A percentile compares a stretch with the other conserved stretches of the same genome.
These are phyloP conservation scores for Chymomyza procnemis DNA, from an alignment of 2,888 invertebrate species.

Conservation along the genomic window DNA sequence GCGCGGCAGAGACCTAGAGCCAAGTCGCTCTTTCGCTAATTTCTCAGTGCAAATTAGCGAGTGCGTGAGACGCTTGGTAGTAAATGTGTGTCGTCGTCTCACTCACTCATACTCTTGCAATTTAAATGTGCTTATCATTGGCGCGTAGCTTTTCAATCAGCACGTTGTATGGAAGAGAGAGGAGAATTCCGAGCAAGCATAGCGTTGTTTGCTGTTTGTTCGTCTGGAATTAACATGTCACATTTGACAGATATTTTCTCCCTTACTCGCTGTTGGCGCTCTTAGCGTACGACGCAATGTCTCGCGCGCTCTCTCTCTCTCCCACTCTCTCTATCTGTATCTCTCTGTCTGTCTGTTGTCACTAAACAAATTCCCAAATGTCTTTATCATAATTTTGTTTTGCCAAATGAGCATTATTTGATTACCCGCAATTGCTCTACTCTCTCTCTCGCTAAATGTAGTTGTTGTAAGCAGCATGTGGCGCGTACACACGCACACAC, in stretches of 20 bases:
- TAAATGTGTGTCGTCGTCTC: slow-evolving; percentile 1
- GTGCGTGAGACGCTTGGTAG: background rate
- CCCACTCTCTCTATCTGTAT: too few relatives aligned
- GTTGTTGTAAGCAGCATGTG: background rate
- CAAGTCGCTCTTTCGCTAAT: background rate
- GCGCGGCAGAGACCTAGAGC: background rate
- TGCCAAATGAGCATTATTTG: slow-evolving; percentile 72
- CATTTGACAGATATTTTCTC: slow-evolving; percentile 37
- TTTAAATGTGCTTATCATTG: slow-evolving; percentile 65
- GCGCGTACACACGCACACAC: slow-evolving; percentile 9
- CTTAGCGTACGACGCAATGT: too few relatives aligned
- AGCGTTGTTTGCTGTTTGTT: slow-evolving; percentile 46
- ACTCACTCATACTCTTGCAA: slow-evolving; percentile 17
- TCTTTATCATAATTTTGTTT: slow-evolving; percentile 16
- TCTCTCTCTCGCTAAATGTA: background rate
- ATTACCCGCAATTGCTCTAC: slow-evolving; percentile 66
- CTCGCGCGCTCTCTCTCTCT: background rate
- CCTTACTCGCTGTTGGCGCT: too few relatives aligned
- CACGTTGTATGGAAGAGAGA: background rate
- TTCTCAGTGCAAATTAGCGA: slow-evolving; percentile 28
- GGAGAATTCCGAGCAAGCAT: slow-evolving; percentile 11
- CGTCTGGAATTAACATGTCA: slow-evolving; percentile 70
- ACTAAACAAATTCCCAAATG: background rate
- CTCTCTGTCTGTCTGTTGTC: background rate
- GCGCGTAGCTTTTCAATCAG: slow-evolving; percentile 68